Evolutionary conservation across 2,888 invertebrate species (phyloP).

Genomic region (Clitarchus hookeri): DNA sequence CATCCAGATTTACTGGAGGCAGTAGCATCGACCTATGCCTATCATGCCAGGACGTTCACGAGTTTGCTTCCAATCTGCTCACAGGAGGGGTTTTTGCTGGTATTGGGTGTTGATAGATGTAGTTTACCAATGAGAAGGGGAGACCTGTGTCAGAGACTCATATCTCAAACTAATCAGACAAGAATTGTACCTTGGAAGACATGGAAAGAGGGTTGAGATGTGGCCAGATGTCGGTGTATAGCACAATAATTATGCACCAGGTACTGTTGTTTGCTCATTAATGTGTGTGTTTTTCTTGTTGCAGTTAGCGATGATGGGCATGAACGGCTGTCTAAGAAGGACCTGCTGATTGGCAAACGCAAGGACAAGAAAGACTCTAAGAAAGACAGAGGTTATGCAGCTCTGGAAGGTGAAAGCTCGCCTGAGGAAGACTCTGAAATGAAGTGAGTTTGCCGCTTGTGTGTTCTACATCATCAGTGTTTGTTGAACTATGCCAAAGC

Average conservation of each 20-base stretch:
- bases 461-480: too few species aligned
- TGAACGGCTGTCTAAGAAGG: conserved; percentile 78
- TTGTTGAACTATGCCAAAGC: too few species aligned
- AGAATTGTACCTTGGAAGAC: too few species aligned
- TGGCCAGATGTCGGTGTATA: conserved; percentile 19
- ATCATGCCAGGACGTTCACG: too few species aligned
- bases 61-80: too few species aligned
- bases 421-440: conserved; percentile 85
- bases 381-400: conserved; percentile 88
- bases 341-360: conserved; percentile 73
- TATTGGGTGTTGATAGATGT: too few species aligned
- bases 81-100: too few species aligned
- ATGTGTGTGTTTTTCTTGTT: conserved; percentile 28
- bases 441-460: conserved; percentile 60
- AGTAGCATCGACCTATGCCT: too few species aligned
- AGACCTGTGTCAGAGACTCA: too few species aligned
- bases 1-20: too few species aligned
- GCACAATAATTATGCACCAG: not conserved
- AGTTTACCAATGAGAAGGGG: too few species aligned
- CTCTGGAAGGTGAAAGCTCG: conserved; percentile 91
- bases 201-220: not conserved
- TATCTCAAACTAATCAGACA: too few species aligned
- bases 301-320: conserved; percentile 82
- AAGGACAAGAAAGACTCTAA: conserved; percentile 86
- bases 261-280: not conserved